phyloP scores from a whole-genome alignment of 2,888 invertebrate species.

The Bimastos eiseni region DNA sequence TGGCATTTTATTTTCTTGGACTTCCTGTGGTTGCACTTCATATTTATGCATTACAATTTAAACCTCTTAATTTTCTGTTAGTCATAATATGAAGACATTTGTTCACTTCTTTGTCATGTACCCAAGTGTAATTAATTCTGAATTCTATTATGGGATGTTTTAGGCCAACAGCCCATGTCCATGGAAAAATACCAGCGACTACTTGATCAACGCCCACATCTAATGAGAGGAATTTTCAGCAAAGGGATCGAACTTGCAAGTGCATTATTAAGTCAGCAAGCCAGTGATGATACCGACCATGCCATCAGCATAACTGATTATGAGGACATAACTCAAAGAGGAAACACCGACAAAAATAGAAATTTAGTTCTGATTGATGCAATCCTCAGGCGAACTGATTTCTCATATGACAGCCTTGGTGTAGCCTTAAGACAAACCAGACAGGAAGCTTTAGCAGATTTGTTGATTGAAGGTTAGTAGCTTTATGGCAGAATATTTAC shows the following conservation, averaged over 20 bases:
- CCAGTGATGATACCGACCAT: neutral
- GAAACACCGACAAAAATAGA: neutral
- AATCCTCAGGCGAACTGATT: constrained; percentile 8
- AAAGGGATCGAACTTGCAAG: neutral
- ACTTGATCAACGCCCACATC: neutral
- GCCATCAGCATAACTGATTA: neutral
- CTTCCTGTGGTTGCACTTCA: too few relatives aligned
- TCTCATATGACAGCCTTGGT: neutral
- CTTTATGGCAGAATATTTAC: too few relatives aligned
- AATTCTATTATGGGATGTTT: neutral
- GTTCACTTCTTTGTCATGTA: neutral
- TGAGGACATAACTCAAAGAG: neutral
- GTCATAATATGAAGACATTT: too few relatives aligned
- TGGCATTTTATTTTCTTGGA: too few relatives aligned
- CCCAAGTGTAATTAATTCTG: neutral
- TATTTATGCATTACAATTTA: too few relatives aligned
- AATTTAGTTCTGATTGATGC: constrained; percentile 9
- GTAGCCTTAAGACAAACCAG: neutral
- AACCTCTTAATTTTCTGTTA: too few relatives aligned
- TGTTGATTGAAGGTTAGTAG: neutral
- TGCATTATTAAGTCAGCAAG: neutral
- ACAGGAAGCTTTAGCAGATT: neutral
- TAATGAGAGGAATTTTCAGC: neutral
- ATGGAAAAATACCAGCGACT: neutral
- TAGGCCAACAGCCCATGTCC: constrained; percentile 5